Percentiles rank a stretch among this genome's conserved stretches.
These are phyloP conservation scores for Hapalemur alaotrensis DNA, from an alignment of 2,797 vertebrate species.

Conservation along the genomic window DNA sequence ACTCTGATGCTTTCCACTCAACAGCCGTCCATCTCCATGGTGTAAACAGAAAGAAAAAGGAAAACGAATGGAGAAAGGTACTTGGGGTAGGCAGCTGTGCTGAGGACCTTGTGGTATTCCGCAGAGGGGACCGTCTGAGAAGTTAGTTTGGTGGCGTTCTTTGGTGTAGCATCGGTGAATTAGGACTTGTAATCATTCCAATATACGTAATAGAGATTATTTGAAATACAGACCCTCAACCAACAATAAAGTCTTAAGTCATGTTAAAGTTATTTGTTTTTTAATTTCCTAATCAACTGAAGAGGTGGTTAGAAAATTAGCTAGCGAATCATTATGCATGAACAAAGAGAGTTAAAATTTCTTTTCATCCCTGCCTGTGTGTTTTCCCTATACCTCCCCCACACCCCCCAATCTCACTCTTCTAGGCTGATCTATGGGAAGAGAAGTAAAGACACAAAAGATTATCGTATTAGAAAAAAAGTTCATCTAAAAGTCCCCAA, in stretches of 20 bases:
- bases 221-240: background rate
- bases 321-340: background rate
- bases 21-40: rapidly evolving
- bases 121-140: background rate
- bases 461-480: background rate
- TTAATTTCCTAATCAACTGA: background rate
- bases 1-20: background rate
- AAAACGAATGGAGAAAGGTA: background rate
- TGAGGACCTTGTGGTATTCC: rapidly evolving
- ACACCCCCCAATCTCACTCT: background rate
- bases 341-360: background rate
- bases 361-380: background rate
- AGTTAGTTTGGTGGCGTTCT: background rate
- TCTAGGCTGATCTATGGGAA: too few species aligned
- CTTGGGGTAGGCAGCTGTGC: rapidly evolving
- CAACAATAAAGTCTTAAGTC: background rate
- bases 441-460: background rate
- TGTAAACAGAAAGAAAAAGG: background rate
- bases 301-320: background rate
- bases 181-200: background rate
- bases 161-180: too few species aligned
- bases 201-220: background rate
- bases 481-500: background rate
- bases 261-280: background rate
- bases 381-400: rapidly evolving